These are phyloP conservation scores for Acanthosepion lycidas DNA, from an alignment of 2,888 invertebrate genomes.

Conservation along the genomic window DNA sequence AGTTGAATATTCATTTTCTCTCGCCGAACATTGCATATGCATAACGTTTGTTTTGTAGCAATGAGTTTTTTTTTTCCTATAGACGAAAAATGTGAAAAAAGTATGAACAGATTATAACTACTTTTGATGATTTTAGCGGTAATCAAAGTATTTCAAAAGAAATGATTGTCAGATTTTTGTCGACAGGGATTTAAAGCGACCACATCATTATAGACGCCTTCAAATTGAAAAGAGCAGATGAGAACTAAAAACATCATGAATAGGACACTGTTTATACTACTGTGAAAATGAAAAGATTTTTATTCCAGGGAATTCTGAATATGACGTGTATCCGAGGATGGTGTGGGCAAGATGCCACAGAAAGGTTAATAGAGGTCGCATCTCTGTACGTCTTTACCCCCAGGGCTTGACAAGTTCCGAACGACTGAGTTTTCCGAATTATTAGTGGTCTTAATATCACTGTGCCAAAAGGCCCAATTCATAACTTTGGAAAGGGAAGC, in stretches of 20 bases:
- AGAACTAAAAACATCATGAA: not conserved
- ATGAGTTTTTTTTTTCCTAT: no score
- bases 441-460: not conserved
- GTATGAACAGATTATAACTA: no score
- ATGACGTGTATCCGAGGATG: not conserved
- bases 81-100: no score
- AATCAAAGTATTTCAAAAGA: no score
- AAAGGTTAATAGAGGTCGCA: not conserved
- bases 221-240: not conserved
- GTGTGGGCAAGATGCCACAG: not conserved
- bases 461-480: not conserved
- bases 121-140: no score
- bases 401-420: not conserved
- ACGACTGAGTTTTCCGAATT: not conserved
- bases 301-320: not conserved
- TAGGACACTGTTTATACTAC: not conserved
- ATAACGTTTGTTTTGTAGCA: no score
- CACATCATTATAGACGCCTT: not conserved
- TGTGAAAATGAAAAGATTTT: not conserved
- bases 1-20: no score
- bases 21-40: no score
- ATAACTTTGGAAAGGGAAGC: not conserved
- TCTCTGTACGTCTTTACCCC: not conserved
- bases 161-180: not conserved
- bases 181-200: not conserved